Conservation (phyloP, 2,888 invertebrate species). For the Merodon equestris region DNA sequence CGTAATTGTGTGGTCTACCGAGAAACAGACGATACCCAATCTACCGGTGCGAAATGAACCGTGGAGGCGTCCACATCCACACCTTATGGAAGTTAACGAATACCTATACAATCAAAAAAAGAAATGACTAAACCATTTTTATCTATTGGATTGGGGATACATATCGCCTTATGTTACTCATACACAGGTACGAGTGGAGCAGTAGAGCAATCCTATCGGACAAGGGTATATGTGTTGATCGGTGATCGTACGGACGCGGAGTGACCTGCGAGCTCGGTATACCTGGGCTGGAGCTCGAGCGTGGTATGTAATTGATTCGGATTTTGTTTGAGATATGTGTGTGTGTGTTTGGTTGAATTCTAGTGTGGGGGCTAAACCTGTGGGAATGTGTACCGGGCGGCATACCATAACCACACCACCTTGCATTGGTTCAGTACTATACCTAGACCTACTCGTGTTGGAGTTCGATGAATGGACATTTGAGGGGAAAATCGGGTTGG, state of each 20-base stretch:
- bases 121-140: slow-evolving; percentile 52
- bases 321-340: slow-evolving; percentile 5
- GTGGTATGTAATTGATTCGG: slow-evolving; percentile 42
- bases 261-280: too few relatives aligned
- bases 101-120: too few relatives aligned
- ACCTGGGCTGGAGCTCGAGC: background rate
- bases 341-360: slow-evolving; percentile 10
- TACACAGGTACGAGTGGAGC: too few relatives aligned
- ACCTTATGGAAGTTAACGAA: slow-evolving; percentile 24
- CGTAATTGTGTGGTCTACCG: slow-evolving; percentile 40
- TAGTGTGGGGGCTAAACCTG: slow-evolving; percentile 57
- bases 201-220: too few relatives aligned
- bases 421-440: slow-evolving; percentile 33
- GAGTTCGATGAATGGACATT: background rate
- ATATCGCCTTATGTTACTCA: slow-evolving; percentile 33
- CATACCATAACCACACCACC: slow-evolving; percentile 41
- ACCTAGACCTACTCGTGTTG: slow-evolving; percentile 38
- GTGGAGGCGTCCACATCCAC: slow-evolving; percentile 29
- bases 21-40: background rate
- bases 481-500: background rate
- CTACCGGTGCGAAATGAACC: slow-evolving; percentile 52
- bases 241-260: slow-evolving; percentile 16
- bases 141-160: slow-evolving; percentile 54
- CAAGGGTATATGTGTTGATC: background rate
- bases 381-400: slow-evolving; percentile 54